phyloP scores from a whole-genome alignment of 2,113 vertebrate species.

The rat (Rattus norvegicus) region GRCr8 NC_086024.1:54683501-54684000 shows the following conservation, averaged over 20 bases:
- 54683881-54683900: not conserved
- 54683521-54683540: constrained; percentile 35
- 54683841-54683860: not conserved
- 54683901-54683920: not conserved
- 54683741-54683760: not conserved
- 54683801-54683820: not conserved
- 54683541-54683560: not conserved
- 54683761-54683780: not conserved
- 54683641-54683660: not conserved
- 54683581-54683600: not conserved
- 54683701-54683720: not conserved
- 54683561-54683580: not conserved
- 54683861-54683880: not conserved
- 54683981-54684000: not conserved
- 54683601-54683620: not conserved
- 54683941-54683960: not conserved
- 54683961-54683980: not conserved
- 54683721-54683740: not conserved
- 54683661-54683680: not conserved
- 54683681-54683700: not conserved
- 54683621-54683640: not conserved
- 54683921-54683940: not conserved
- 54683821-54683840: not conserved
- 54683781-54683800: not conserved
- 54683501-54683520: not conserved